phyloP scores from a whole-genome alignment of 2,113 vertebrate genomes.

The Chaenogobius annularis region DNA sequence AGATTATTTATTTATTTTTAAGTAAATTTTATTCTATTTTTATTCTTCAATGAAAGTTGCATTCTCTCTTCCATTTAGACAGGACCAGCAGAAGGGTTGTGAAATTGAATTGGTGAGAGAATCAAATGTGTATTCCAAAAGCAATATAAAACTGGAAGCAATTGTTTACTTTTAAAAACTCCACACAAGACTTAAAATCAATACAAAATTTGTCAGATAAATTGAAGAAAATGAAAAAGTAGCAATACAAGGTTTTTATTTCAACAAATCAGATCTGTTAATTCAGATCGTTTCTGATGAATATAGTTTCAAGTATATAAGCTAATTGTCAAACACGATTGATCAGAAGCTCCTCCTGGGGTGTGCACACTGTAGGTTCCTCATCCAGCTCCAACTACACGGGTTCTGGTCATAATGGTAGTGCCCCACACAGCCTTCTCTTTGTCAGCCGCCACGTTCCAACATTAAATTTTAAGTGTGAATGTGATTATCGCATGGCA shows the following conservation, averaged over 20 bases:
- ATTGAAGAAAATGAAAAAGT: conserved; percentile 14
- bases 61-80: conserved; percentile 1
- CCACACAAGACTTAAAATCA: conserved; percentile 4
- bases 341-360: conserved; percentile 43
- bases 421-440: conserved; percentile 60
- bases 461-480: conserved; percentile 83
- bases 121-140: conserved; percentile 2
- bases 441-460: conserved; percentile 70
- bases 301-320: conserved; percentile 35
- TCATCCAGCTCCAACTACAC: conserved; percentile 54
- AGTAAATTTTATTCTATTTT: background rate
- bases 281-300: conserved; percentile 2
- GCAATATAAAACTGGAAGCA: conserved; percentile 6
- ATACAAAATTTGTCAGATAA: conserved; percentile 5
- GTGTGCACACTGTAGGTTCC: conserved; percentile 29
- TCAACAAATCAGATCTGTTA: background rate
- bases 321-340: conserved; percentile 56
- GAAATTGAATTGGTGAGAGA: background rate
- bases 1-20: no score
- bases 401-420: conserved; percentile 63
- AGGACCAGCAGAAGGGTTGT: background rate
- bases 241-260: background rate
- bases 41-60: background rate
- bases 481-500: conserved; percentile 82
- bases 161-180: conserved; percentile 7